Evolutionary conservation across 2,797 vertebrate species (phyloP).

Genomic region (Todus mexicanus): DNA sequence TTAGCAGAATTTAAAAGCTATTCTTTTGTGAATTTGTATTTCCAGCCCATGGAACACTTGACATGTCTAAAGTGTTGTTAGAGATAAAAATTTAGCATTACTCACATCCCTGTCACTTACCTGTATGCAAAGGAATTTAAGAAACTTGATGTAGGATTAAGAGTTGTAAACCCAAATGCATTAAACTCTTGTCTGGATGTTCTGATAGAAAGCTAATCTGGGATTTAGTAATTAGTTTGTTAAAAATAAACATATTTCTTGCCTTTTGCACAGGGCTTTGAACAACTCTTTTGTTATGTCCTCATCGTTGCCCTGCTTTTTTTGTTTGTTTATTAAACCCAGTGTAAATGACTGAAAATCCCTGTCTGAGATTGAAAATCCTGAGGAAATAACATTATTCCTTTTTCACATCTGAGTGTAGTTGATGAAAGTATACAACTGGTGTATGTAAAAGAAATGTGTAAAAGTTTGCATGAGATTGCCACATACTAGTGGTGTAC

Average conservation of each 20-base stretch:
- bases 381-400: neutral
- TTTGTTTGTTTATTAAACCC: neutral
- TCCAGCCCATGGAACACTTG: neutral
- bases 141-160: neutral
- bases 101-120: neutral
- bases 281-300: neutral
- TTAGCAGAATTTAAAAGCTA: neutral
- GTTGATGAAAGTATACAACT: neutral
- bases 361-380: neutral
- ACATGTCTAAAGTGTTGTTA: neutral
- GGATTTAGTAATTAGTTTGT: neutral
- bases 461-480: neutral
- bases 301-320: neutral
- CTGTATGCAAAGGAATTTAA: neutral
- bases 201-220: neutral
- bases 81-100: neutral
- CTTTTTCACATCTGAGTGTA: neutral
- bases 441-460: neutral
- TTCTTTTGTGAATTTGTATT: neutral
- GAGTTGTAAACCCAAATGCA: neutral
- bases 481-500: neutral
- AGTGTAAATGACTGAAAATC: neutral
- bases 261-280: neutral
- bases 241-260: neutral
- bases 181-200: neutral